Conservation (phyloP, 2,113 vertebrate species). For the Lucifuga dentata region DNA sequence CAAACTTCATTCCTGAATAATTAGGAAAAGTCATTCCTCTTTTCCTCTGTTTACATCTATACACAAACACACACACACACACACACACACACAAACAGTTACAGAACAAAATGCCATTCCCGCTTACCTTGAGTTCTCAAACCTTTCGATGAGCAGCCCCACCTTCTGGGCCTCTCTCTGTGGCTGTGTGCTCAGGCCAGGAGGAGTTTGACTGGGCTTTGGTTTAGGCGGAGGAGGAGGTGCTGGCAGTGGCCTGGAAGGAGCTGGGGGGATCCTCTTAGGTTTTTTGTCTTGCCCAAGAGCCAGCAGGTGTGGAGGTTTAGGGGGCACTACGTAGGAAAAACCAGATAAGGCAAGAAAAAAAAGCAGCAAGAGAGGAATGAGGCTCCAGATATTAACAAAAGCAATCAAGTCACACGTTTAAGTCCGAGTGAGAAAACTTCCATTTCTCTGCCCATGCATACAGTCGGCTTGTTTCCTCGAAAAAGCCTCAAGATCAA, state of each 20-base stretch:
- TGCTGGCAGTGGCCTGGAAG: constrained; percentile 83
- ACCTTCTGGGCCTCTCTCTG: constrained; percentile 79
- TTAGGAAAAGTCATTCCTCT: too few species aligned
- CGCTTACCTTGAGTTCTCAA: constrained; percentile 86
- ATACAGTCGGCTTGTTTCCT: neutral
- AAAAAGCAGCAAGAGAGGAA: constrained; percentile 55
- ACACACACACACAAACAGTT: neutral
- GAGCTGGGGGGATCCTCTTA: constrained; percentile 85
- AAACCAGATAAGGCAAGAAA: constrained; percentile 30
- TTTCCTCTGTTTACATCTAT: neutral
- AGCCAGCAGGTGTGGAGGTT: constrained; percentile 86
- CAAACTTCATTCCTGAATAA: too few species aligned
- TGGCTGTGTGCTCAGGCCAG: constrained; percentile 60
- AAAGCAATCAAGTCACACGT: constrained; percentile 41
- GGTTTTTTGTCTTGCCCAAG: constrained; percentile 84
- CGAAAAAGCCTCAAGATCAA: constrained; percentile 15
- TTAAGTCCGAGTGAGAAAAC: constrained; percentile 57
- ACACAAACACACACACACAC: neutral
- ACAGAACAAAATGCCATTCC: neutral
- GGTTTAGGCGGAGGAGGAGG: constrained; percentile 82
- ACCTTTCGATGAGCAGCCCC: constrained; percentile 86
- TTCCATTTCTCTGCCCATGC: constrained; percentile 61
- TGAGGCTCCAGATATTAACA: constrained; percentile 36
- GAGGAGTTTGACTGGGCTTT: constrained; percentile 68
- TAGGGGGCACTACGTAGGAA: constrained; percentile 86